Base-by-base conservation (phyloP, 2,888 invertebrate species). In the Tanypteryx hageni region DNA sequence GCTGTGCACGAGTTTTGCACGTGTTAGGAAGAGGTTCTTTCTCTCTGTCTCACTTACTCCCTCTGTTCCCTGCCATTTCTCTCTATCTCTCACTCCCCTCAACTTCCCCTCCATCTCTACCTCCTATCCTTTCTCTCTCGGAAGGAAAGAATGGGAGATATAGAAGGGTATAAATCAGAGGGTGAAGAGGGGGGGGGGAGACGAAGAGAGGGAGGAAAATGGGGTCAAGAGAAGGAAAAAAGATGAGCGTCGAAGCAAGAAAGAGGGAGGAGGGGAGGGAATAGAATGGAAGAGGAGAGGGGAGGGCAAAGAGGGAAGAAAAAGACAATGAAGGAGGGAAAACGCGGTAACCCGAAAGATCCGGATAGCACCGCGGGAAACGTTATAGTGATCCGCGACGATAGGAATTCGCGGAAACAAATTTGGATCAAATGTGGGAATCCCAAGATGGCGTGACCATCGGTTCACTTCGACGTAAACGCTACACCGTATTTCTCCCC, bases 1-100 rank as follows among this genome's bases (percentile, higher is more conserved):
- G 44, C 18, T 59, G 18, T 9, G 58, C 89, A 89, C 89, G 89
- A 89, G 89, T 9, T 61, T 27, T 44, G 64, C 89, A 89, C 89
- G 89, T 89, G 89, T 18, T 89, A 64, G n/a, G 89, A 44, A 64
- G 64, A 68, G 56, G 18, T 64, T 31, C 57, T 61, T 31, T 14
- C 44, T n/a, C 61, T 31, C 8, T n/a, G 10, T 3, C 56, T 18
- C 44, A 44, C 44, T 44, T 5, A 44, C 3, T 44, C 44, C 44
- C 44, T 1, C 44, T 3, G 44, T 44, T 44, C 44, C 44, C 5
- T 5, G 3, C 44, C 44, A 1, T 44, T 44, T 44, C 44, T 13
- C 82, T 13, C 31, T 13, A 27, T 11, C 82, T 31, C 14, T 14
- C 44, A 7, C 18, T n/a, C 64, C n/a, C 64, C 64, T n/a, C 16